These are phyloP conservation scores for Conus betulinus DNA, from an alignment of 1,140 invertebrate genomes.

Conservation along the genomic window DNA sequence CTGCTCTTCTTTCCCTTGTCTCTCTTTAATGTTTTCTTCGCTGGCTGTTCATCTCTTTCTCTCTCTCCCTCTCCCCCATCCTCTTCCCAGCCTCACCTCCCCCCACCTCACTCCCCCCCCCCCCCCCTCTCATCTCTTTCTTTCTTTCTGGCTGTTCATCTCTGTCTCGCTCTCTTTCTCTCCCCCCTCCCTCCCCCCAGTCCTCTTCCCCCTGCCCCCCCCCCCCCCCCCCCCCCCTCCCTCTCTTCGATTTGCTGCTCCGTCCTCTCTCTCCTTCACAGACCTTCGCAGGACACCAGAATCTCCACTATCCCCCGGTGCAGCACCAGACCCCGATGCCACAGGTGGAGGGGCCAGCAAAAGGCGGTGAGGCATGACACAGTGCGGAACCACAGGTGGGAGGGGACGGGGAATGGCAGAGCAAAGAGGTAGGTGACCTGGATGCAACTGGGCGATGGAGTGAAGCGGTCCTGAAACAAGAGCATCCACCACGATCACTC, in stretches of 20 bases:
- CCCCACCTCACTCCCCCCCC: too few relatives aligned
- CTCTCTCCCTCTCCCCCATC: too few relatives aligned
- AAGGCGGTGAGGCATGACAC: background rate
- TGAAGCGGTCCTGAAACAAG: slow-evolving; percentile 17
- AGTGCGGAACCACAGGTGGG: background rate
- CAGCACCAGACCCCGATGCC: background rate
- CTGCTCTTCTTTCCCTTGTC: too few relatives aligned
- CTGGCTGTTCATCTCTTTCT: background rate
- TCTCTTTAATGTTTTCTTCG: too few relatives aligned
- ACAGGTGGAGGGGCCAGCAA: slow-evolving; percentile 19
- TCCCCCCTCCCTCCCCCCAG: too few relatives aligned
- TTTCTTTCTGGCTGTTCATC: background rate
- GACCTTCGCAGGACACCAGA: slow-evolving; percentile 10
- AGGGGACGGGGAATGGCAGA: background rate
- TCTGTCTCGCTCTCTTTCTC: too few relatives aligned
- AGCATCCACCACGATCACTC: background rate
- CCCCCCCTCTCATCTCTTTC: too few relatives aligned
- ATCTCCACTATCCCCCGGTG: slow-evolving; percentile 9
- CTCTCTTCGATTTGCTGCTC: background rate
- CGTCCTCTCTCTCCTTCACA: background rate
- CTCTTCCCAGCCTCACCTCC: background rate
- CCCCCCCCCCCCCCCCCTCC: too few relatives aligned
- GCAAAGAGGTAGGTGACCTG: slow-evolving; percentile 15
- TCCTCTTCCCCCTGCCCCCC: too few relatives aligned
- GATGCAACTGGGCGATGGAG: background rate